Evolutionary conservation across 2,797 vertebrate genomes (phyloP), one percentile per base, ranked within the genome.

Genomic region (Chelidonichthys spinosus): DNA sequence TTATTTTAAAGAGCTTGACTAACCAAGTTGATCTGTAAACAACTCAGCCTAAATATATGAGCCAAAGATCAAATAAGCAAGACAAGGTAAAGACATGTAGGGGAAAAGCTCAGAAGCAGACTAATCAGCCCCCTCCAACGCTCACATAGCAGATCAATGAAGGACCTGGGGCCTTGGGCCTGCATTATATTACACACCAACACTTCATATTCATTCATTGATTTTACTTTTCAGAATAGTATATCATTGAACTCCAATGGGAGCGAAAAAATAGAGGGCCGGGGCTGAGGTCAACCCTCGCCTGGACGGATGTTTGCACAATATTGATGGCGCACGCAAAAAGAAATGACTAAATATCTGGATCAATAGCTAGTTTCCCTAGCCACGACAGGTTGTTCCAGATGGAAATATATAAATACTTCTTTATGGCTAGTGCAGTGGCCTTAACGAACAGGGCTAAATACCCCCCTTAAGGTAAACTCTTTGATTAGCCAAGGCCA

Each of bases 121-220:
- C 92, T 92, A 95, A 93, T 94, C 94, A 95, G 80, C 85, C 91
- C 80, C 90, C 70, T 75, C 78, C 76, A 77, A 83, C 67, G 65
- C 87, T 91, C 91, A 92, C 89, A 92, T 84, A 90, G 88, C 87
- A 87, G 85, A 94, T 93, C 93, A 95, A 95, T 95, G 94, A 91
- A 89, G 89, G 90, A 92, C 93, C 93, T 56, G 86, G 79, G 93
- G 96, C 96, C 95, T 88, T 85, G 72, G 79, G 96, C 95, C 93
- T 92, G 92, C 93, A 89, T 96, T 96, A 97, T 96, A 97, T 96
- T 96, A 97, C 96, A 96, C 94, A 93, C 94, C 96, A 96, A 91
- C 97, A 97, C 95, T 97, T 98, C 95, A 98, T 98, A 98, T 98
- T 97, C 96, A 97, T 95, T 95, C 96, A 99, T 98, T 96, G 97